Conservation (phyloP, 2,113 vertebrate species). For the Coturnix japonica region DNA sequence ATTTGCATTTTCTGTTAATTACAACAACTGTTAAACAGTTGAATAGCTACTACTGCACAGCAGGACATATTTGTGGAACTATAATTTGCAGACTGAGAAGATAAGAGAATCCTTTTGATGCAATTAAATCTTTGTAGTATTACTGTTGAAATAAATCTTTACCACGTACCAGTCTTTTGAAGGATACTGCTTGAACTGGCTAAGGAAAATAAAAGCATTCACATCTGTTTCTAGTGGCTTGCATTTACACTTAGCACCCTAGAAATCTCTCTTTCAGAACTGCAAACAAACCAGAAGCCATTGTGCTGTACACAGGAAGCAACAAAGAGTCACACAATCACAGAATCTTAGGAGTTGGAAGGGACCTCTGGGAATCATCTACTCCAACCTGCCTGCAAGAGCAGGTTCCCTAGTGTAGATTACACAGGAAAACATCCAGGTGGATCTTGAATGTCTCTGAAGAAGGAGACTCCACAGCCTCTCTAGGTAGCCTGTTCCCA, state of each 20-base stretch:
- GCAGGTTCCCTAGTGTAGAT: neutral
- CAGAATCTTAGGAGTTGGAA: neutral
- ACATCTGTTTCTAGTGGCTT: neutral
- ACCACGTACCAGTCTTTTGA: neutral
- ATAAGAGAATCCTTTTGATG: neutral
- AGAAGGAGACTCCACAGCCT: neutral
- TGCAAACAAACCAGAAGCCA: neutral
- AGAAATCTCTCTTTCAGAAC: neutral
- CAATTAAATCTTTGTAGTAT: neutral
- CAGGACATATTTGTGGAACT: neutral
- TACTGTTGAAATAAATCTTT: neutral
- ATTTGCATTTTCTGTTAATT: conserved; percentile 55
- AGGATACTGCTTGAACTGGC: neutral
- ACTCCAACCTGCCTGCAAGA: neutral
- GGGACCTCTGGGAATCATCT: neutral
- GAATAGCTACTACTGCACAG: neutral
- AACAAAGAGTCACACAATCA: neutral
- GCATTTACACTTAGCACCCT: neutral
- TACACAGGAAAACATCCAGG: neutral
- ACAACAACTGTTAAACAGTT: conserved; percentile 46
- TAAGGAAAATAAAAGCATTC: neutral
- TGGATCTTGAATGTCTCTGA: neutral
- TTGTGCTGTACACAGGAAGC: neutral
- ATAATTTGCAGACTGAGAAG: conserved; percentile 9
- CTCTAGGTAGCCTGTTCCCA: neutral